Evolutionary conservation across 2,888 invertebrate genomes (phyloP).

Genomic region (Drosophila falleni): DNA sequence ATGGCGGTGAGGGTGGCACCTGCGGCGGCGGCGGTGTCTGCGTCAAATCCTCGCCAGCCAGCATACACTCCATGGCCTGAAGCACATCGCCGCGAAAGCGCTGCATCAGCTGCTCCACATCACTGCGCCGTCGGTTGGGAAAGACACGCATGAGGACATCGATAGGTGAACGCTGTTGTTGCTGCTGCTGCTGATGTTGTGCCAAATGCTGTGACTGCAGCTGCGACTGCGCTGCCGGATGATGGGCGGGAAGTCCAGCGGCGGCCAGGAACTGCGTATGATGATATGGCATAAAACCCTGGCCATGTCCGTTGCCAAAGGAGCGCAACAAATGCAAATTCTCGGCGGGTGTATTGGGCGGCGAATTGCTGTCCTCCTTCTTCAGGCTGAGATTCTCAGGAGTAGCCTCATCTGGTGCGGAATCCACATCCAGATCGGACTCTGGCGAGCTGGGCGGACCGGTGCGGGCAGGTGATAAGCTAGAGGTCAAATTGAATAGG

Average conservation of each 20-base stretch:
- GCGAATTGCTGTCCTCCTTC: slow-evolving; percentile 86
- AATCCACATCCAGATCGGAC: slow-evolving; percentile 86
- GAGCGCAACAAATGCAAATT: slow-evolving; percentile 83
- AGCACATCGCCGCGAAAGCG: slow-evolving; percentile 95
- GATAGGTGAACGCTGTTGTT: slow-evolving; percentile 90
- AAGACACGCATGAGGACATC: slow-evolving; percentile 96
- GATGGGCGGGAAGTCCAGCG: slow-evolving; percentile 78
- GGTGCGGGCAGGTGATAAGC: slow-evolving; percentile 84
- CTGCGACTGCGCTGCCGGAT: slow-evolving; percentile 64
- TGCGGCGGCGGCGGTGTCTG: slow-evolving; percentile 83
- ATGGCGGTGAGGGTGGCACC: slow-evolving; percentile 84
- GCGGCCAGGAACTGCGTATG: slow-evolving; percentile 83
- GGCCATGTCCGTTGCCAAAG: slow-evolving; percentile 83
- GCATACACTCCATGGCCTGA: slow-evolving; percentile 96
- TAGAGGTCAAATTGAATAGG: slow-evolving; percentile 81
- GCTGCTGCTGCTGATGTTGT: slow-evolving; percentile 73
- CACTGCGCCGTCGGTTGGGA: slow-evolving; percentile 93
- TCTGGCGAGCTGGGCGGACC: slow-evolving; percentile 86
- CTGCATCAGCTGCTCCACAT: slow-evolving; percentile 94
- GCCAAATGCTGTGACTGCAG: slow-evolving; percentile 60
- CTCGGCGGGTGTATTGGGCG: slow-evolving; percentile 84
- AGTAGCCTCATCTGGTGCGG: slow-evolving; percentile 87
- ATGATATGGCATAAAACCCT: slow-evolving; percentile 86
- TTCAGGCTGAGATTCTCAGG: slow-evolving; percentile 94
- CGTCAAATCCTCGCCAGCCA: slow-evolving; percentile 87